A percentile compares a stretch with the other conserved stretches of the same genome.
These are phyloP conservation scores for Turritopsis dohrnii DNA, from an alignment of 30 jellyfish, hydroid and myxozoan species.

Conservation along the genomic window DNA sequence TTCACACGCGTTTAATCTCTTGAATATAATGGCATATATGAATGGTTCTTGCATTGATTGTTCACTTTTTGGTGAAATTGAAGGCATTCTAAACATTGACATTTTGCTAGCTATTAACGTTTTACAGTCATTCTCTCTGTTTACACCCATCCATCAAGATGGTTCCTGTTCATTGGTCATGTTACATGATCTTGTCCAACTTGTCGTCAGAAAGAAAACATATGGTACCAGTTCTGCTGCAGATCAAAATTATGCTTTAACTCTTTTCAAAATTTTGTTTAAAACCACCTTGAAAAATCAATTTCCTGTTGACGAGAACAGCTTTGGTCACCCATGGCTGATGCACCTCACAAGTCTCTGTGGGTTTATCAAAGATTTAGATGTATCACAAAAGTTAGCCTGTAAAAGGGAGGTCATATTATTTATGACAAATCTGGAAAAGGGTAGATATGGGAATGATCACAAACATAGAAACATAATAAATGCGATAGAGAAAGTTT, in stretches of 20 bases:
- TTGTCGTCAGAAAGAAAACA: background rate
- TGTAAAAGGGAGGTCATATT: background rate
- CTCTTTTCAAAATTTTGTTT: background rate
- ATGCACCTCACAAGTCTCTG: background rate
- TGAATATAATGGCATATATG: constrained; percentile 5
- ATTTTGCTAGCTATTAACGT: background rate
- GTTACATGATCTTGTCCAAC: background rate
- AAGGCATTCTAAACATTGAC: background rate
- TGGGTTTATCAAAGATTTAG: background rate
- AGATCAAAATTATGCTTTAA: background rate
- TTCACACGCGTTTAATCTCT: background rate
- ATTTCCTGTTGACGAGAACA: background rate
- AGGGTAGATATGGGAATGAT: background rate
- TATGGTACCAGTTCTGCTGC: background rate
- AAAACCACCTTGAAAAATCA: background rate
- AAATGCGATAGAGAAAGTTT: background rate
- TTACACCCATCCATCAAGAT: background rate
- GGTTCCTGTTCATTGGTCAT: background rate
- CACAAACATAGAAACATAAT: background rate
- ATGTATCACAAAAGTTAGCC: background rate
- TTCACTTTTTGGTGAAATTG: background rate
- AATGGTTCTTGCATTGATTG: background rate
- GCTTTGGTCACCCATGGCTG: background rate
- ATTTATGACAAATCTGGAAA: background rate
- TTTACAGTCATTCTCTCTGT: background rate